These are phyloP conservation scores for Lethrus apterus DNA, from an alignment of 1,140 invertebrate species.

Conservation along the genomic window DNA sequence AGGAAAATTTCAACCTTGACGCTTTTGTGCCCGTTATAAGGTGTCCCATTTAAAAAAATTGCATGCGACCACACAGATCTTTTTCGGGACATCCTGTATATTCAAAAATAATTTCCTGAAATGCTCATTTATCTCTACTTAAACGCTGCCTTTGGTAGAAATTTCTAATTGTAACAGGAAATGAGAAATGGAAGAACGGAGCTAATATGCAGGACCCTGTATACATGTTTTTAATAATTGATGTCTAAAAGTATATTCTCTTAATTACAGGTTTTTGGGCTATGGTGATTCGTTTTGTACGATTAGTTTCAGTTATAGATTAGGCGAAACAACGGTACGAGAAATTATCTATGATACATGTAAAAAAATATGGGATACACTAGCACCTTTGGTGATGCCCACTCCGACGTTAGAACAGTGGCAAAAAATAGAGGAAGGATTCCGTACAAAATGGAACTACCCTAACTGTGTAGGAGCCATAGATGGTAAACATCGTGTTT, in stretches of 20 bases:
- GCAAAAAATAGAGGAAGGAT: slow-evolving; percentile 11
- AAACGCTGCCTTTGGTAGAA: too few relatives aligned
- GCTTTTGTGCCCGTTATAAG: too few relatives aligned
- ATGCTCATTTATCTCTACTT: too few relatives aligned
- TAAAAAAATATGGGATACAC: slow-evolving; percentile 12
- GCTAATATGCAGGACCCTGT: too few relatives aligned
- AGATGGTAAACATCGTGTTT: slow-evolving; percentile 43
- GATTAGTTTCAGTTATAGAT: slow-evolving; percentile 17
- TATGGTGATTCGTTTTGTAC: slow-evolving; percentile 8
- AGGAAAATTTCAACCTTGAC: too few relatives aligned
- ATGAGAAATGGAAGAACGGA: too few relatives aligned
- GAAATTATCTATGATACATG: slow-evolving; percentile 19
- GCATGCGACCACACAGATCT: too few relatives aligned
- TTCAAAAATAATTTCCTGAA: too few relatives aligned
- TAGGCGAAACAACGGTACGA: slow-evolving; percentile 20
- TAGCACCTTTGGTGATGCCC: slow-evolving; percentile 16
- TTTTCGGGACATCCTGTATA: too few relatives aligned
- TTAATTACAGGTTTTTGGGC: slow-evolving; percentile 5
- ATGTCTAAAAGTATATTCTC: not conserved
- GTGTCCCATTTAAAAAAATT: too few relatives aligned
- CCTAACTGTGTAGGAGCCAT: slow-evolving; percentile 42
- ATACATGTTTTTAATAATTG: not conserved
- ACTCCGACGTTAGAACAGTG: slow-evolving; percentile 11
- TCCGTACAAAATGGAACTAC: slow-evolving; percentile 11
- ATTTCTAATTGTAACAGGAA: too few relatives aligned